Conservation (phyloP, 1,140 invertebrate genomes). For the Odontomachus brunneus region DNA sequence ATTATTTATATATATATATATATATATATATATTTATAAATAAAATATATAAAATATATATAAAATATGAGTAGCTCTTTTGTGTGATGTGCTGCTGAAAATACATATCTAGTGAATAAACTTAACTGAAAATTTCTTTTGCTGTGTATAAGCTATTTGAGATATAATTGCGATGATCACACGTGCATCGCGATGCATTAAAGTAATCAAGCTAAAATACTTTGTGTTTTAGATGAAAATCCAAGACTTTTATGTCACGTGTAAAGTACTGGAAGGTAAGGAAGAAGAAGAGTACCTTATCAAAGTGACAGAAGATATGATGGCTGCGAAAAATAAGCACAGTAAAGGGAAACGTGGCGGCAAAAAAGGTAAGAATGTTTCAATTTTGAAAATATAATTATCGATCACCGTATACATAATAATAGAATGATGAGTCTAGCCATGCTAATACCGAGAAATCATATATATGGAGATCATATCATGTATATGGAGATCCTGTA, state of each 20-base stretch:
- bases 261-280: conserved; percentile 88
- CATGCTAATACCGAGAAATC: conserved; percentile 86
- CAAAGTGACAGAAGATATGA: conserved; percentile 88
- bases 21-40: no score
- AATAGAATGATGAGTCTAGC: conserved; percentile 82
- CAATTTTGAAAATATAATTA: conserved; percentile 37
- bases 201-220: neutral
- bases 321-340: conserved; percentile 84
- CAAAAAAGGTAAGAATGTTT: conserved; percentile 74
- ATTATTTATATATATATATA: no score
- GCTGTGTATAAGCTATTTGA: no score
- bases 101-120: no score
- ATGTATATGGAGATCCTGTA: conserved; percentile 34
- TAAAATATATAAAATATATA: no score
- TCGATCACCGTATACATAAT: conserved; percentile 21
- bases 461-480: conserved; percentile 60
- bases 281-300: conserved; percentile 89
- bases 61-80: no score
- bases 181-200: neutral
- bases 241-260: conserved; percentile 82
- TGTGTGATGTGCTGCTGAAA: no score
- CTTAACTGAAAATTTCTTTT: no score
- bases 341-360: conserved; percentile 79
- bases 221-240: conserved; percentile 42
- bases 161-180: neutral